Conservation (phyloP, 2,113 vertebrate genomes). For the Thermophis baileyi region DNA sequence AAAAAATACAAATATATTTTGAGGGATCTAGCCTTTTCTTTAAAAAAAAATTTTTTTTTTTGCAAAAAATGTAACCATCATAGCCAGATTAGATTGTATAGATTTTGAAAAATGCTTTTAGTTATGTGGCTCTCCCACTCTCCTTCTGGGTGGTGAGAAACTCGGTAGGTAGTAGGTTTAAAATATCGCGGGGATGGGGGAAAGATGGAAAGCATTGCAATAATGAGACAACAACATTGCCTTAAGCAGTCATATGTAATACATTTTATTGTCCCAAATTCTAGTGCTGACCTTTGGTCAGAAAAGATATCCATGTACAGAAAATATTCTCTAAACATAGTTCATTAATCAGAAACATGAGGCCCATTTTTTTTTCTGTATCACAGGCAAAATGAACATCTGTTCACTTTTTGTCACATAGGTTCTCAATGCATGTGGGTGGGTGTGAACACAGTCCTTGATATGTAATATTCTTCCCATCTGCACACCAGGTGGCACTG, state of each 20-base stretch:
- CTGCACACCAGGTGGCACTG: slow-evolving; percentile 71
- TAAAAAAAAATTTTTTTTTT: background rate
- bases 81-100: slow-evolving; percentile 9
- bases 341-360: slow-evolving; percentile 67
- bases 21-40: background rate
- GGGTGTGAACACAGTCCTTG: slow-evolving; percentile 68
- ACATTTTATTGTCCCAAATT: slow-evolving; percentile 41
- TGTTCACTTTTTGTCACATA: slow-evolving; percentile 68
- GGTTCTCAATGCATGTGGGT: slow-evolving; percentile 64
- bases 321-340: slow-evolving; percentile 65
- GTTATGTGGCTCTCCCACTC: slow-evolving; percentile 10
- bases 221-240: slow-evolving; percentile 36
- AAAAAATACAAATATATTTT: background rate
- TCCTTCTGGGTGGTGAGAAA: slow-evolving; percentile 19
- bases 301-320: slow-evolving; percentile 48
- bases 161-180: background rate
- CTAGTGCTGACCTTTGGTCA: slow-evolving; percentile 51
- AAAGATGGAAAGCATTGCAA: slow-evolving; percentile 27
- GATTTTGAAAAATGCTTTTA: slow-evolving; percentile 12
- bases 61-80: slow-evolving; percentile 6
- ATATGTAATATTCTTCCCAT: slow-evolving; percentile 68
- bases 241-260: slow-evolving; percentile 38
- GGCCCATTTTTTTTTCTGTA: slow-evolving; percentile 58
- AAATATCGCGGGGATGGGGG: background rate
- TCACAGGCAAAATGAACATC: slow-evolving; percentile 74